phyloP scores from a whole-genome alignment of 2,113 vertebrate species.

The Pseudopipra pipra region DNA sequence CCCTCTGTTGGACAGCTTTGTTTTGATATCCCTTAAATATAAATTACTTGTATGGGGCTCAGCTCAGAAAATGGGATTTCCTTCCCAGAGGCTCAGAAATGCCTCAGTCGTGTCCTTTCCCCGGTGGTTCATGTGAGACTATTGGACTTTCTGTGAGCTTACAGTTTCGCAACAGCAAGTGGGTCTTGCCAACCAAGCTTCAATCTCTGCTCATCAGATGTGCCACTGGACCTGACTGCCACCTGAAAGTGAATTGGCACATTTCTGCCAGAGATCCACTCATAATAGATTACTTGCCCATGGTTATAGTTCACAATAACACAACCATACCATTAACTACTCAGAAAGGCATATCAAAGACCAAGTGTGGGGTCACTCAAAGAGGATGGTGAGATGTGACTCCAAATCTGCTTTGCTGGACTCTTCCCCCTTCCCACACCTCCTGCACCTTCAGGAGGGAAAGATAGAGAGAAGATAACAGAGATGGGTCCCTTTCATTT shows the following conservation, averaged over 20 bases:
- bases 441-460: neutral
- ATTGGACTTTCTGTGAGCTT: neutral
- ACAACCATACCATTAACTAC: neutral
- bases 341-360: neutral
- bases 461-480: neutral
- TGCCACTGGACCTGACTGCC: neutral
- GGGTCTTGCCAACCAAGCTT: neutral
- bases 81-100: neutral
- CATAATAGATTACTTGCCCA: neutral
- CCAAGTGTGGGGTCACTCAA: neutral
- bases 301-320: accelerated
- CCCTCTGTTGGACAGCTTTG: neutral
- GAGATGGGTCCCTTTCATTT: neutral
- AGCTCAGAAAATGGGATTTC: neutral
- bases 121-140: neutral
- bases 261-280: neutral
- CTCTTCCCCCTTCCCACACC: neutral
- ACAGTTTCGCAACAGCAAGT: neutral
- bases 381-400: neutral
- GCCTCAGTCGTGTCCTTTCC: neutral
- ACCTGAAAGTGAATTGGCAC: neutral
- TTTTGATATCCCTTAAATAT: neutral
- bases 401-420: neutral
- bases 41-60: neutral
- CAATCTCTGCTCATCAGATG: neutral